These are phyloP conservation scores for Passer domesticus DNA, from an alignment of 2,113 vertebrate genomes.

Conservation along the genomic window DNA sequence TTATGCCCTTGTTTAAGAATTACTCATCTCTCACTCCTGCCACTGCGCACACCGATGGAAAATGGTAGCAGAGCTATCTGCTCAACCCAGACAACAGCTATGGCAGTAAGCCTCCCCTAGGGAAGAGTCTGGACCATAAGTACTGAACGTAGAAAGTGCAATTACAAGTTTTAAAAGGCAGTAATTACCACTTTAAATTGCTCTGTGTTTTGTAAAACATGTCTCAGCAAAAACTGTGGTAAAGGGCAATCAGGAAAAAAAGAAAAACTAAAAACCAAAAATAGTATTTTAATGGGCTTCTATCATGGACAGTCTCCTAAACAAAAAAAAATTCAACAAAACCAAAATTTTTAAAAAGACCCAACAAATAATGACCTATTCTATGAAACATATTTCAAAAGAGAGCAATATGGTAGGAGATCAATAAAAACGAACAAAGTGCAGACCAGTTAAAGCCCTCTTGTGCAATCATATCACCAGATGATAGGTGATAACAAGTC, in stretches of 20 bases:
- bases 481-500: not conserved
- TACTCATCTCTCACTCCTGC: not conserved
- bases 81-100: not conserved
- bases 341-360: not conserved
- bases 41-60: fast-evolving
- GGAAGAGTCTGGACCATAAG: not conserved
- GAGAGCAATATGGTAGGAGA: not conserved
- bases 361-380: not conserved
- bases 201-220: not conserved
- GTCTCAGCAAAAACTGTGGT: not conserved
- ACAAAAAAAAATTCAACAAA: not conserved
- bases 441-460: not conserved
- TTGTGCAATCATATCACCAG: not conserved
- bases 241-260: not conserved
- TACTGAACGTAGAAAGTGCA: not conserved
- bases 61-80: not conserved
- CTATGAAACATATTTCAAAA: not conserved
- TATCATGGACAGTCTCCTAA: not conserved
- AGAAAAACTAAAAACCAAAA: not conserved
- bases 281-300: not conserved
- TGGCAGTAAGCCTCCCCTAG: not conserved
- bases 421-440: not conserved
- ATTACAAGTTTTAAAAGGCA: not conserved
- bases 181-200: not conserved
- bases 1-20: not conserved